phyloP scores from a whole-genome alignment of 2,113 vertebrate genomes.

The Noctilio leporinus region DNA sequence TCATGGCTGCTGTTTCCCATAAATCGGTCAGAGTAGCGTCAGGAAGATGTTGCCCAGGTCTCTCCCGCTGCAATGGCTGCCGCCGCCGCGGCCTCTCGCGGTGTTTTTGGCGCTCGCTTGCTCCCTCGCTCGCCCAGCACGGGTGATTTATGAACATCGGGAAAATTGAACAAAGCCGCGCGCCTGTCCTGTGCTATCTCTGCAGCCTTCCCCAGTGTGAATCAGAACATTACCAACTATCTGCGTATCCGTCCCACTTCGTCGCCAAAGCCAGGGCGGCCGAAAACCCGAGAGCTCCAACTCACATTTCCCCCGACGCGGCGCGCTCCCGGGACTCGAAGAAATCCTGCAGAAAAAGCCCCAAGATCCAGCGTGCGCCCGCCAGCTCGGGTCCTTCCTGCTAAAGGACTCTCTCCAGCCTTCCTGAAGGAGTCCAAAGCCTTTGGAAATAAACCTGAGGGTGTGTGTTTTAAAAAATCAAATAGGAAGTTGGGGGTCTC shows the following conservation, averaged over 20 bases:
- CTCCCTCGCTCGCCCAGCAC: slow-evolving; percentile 59
- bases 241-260: slow-evolving; percentile 76
- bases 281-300: slow-evolving; percentile 72
- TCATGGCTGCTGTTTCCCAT: slow-evolving; percentile 70
- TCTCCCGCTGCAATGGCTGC: slow-evolving; percentile 73
- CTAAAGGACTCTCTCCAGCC: slow-evolving; percentile 71
- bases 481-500: slow-evolving; percentile 83
- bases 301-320: slow-evolving; percentile 68
- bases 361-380: neutral
- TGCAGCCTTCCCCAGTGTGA: slow-evolving; percentile 78
- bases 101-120: slow-evolving; percentile 31
- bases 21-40: slow-evolving; percentile 81
- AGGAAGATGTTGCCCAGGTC: slow-evolving; percentile 72
- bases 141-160: slow-evolving; percentile 84
- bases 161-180: slow-evolving; percentile 82
- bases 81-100: neutral
- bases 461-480: slow-evolving; percentile 64
- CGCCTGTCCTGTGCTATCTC: slow-evolving; percentile 76
- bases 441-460: slow-evolving; percentile 76
- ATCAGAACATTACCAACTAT: slow-evolving; percentile 80
- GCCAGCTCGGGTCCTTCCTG: slow-evolving; percentile 69
- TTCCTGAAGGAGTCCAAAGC: slow-evolving; percentile 77
- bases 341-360: neutral
- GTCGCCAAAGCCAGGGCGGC: slow-evolving; percentile 77
- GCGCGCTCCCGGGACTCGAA: neutral